Evolutionary conservation across 2,888 invertebrate genomes (phyloP), one percentile per base, ranked within the genome.

Genomic region (Agrotis segetum): DNA sequence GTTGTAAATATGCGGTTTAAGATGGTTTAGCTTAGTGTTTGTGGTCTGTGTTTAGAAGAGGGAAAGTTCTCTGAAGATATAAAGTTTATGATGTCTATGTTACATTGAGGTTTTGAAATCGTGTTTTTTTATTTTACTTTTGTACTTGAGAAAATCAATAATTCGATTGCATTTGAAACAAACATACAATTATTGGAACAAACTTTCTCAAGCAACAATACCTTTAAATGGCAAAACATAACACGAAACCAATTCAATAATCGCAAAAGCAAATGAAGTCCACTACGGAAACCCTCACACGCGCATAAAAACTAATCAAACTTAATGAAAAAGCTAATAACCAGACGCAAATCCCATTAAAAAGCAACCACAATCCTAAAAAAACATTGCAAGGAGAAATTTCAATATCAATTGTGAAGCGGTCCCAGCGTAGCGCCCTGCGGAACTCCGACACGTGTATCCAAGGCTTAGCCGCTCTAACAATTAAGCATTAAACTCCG

Each of bases 401-500:
- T 94, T 93, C 87, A 93, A 94, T 93, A 93, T 91, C 89, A 92
- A 93, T 92, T 88, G 90, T 87, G 84, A 83, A 88, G 88, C 88
- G 84, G 89, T 88, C 87, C 88, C 85, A 84, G 73, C 66, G 82
- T 76, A 80, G 86, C 85, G 86, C 92, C 91, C 91, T 91, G 92
- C 84, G 91, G 88, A 89, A 92, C 92, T 85, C 89, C 89, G 92
- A 95, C 96, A 95, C 96, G 96, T 96, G 96, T 95, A 92, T 89
- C 88, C 80, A 77, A 88, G 89, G 95, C 94, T 96, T 94, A 95
- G 93, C 93, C 92, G 92, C 92, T 93, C 94, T 95, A 91, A 95
- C 94, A 96, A 96, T 95, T 95, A 95, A 95, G 94, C 94, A 93
- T 95, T 93, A 95, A 95, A 92, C 94, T 90, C 90, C 93, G 95